Evolutionary conservation across 2,888 invertebrate genomes (phyloP).

Genomic region (Monochamus alternatus): DNA sequence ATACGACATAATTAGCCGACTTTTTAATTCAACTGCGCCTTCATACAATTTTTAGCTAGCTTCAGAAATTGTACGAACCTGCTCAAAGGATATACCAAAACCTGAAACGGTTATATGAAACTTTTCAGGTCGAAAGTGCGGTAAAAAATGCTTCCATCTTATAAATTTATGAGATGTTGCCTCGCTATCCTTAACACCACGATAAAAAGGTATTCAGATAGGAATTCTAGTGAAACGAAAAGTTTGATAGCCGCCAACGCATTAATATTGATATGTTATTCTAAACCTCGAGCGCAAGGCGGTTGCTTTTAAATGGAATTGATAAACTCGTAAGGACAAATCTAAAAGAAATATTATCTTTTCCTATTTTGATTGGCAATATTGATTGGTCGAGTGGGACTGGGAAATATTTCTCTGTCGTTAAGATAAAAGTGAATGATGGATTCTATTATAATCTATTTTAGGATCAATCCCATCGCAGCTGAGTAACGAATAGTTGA

Average conservation of each 20-base stretch:
- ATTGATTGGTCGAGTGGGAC: background rate
- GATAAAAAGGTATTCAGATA: background rate
- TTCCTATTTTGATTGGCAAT: background rate
- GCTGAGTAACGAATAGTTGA: too few relatives aligned
- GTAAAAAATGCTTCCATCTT: too few relatives aligned
- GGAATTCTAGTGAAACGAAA: background rate
- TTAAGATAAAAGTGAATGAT: background rate
- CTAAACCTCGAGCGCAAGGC: background rate
- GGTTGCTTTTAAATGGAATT: background rate
- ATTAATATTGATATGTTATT: conserved; percentile 19
- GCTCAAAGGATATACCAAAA: too few relatives aligned
- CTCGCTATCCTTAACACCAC: background rate
- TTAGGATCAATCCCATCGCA: too few relatives aligned
- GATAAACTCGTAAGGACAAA: background rate
- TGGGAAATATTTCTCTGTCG: background rate
- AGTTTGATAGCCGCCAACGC: background rate
- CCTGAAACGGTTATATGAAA: too few relatives aligned
- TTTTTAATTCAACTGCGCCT: too few relatives aligned
- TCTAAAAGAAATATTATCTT: background rate
- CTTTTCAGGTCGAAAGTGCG: too few relatives aligned
- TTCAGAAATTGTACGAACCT: too few relatives aligned
- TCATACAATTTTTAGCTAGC: too few relatives aligned
- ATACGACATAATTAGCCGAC: too few relatives aligned
- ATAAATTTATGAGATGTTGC: too few relatives aligned
- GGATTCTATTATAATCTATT: background rate